phyloP scores from a whole-genome alignment of 92 coral and sea anemone species.

The Pocillopora grandis region DNA sequence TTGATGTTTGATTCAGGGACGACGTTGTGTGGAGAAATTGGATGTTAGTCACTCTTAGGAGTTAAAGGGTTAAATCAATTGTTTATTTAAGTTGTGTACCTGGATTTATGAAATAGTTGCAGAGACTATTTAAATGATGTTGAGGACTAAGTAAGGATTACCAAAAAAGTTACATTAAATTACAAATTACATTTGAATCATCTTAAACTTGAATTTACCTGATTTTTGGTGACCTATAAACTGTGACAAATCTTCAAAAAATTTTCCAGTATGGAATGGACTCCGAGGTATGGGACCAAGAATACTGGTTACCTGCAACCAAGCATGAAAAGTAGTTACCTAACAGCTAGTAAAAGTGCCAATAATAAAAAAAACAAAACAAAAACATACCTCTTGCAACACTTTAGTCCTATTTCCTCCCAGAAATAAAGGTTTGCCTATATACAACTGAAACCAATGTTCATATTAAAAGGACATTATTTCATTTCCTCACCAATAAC shows the following conservation, averaged over 20 bases:
- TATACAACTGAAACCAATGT: conserved; percentile 58
- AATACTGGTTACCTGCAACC: conserved; percentile 67
- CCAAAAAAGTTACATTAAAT: too few species aligned
- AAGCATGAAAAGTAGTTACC: background rate
- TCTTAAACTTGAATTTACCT: conserved; percentile 29
- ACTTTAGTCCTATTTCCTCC: conserved; percentile 69
- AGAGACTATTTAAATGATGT: too few species aligned
- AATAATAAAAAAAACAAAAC: too few species aligned
- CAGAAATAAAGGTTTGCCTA: conserved; percentile 80
- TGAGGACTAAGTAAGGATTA: too few species aligned
- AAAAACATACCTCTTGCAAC: conserved; percentile 66
- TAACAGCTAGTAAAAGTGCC: too few species aligned
- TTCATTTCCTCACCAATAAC: background rate
- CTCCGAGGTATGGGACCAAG: conserved; percentile 80
- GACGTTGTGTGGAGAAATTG: too few species aligned
- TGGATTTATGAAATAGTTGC: too few species aligned
- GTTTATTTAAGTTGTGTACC: too few species aligned
- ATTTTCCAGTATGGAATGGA: conserved; percentile 93
- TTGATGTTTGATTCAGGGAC: too few species aligned
- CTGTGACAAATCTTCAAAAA: conserved; percentile 58
- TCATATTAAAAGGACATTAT: too few species aligned
- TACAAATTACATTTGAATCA: background rate
- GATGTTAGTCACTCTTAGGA: too few species aligned
- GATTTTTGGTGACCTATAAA: conserved; percentile 55
- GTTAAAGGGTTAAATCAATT: too few species aligned